Conservation (phyloP, 1,140 invertebrate species). For the Bombus polaris region DNA sequence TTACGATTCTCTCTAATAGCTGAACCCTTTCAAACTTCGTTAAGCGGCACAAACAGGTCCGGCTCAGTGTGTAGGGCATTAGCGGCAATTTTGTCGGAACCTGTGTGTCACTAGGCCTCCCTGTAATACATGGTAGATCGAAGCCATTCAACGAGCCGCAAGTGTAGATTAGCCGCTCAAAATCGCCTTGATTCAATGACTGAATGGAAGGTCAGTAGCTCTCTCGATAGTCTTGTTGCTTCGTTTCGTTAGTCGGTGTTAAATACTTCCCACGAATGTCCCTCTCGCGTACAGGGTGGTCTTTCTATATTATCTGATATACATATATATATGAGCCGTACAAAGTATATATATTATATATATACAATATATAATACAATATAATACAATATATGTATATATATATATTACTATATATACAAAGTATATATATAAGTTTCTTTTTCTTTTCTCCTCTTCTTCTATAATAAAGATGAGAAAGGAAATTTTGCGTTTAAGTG, state of each 20-base stretch:
- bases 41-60: conserved; percentile 48
- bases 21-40: conserved; percentile 69
- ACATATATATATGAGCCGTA: background rate
- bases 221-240: background rate
- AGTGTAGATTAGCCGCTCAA: conserved; percentile 13
- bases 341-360: too few species aligned
- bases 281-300: background rate
- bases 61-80: conserved; percentile 3
- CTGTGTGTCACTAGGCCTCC: conserved; percentile 19
- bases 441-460: background rate
- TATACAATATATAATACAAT: too few species aligned
- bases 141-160: conserved; percentile 5
- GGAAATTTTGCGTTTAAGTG: background rate
- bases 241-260: background rate
- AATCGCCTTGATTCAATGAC: conserved; percentile 4
- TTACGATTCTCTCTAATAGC: conserved; percentile 51
- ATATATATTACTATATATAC: too few species aligned
- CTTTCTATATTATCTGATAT: background rate
- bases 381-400: too few species aligned
- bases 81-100: conserved; percentile 42
- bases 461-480: background rate
- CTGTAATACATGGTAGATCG: background rate
- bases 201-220: conserved; percentile 1
- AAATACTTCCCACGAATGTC: conserved; percentile 8
- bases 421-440: too few species aligned